phyloP scores from a whole-genome alignment of 2,888 invertebrate species.

The Cylloceria caligata region DNA sequence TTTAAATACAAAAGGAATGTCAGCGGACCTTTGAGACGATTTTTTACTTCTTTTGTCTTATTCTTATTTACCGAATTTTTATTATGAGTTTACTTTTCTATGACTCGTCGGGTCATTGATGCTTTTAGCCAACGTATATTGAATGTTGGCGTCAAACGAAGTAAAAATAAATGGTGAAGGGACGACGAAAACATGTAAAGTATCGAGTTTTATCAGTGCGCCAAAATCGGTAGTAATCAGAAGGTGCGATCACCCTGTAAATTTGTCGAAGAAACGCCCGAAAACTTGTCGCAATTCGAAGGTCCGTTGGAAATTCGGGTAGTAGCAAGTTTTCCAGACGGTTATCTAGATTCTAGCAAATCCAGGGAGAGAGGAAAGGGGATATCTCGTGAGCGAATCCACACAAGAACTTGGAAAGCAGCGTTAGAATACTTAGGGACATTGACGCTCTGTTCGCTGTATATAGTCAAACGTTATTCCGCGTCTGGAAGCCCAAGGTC shows the following conservation, averaged over 20 bases:
- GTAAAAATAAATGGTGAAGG: neutral
- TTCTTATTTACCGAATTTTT: too few relatives aligned
- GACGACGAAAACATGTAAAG: neutral
- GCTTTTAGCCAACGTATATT: neutral
- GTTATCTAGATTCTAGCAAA: slow-evolving; percentile 65
- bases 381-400: slow-evolving; percentile 74
- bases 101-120: neutral
- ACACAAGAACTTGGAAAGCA: slow-evolving; percentile 44
- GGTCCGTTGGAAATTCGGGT: slow-evolving; percentile 13
- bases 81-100: too few relatives aligned
- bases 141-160: neutral
- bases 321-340: slow-evolving; percentile 42
- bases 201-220: slow-evolving; percentile 7
- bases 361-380: slow-evolving; percentile 77
- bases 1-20: too few relatives aligned
- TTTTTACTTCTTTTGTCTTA: too few relatives aligned
- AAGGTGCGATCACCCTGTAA: slow-evolving; percentile 38
- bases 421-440: slow-evolving; percentile 41
- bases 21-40: too few relatives aligned
- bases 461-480: slow-evolving; percentile 39
- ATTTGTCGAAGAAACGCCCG: slow-evolving; percentile 39
- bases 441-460: slow-evolving; percentile 33
- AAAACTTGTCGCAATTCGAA: slow-evolving; percentile 34
- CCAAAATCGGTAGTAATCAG: slow-evolving; percentile 2
- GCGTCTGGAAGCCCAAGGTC: neutral